phyloP scores from a whole-genome alignment of 2,113 vertebrate species.

The Caracal caracal region DNA sequence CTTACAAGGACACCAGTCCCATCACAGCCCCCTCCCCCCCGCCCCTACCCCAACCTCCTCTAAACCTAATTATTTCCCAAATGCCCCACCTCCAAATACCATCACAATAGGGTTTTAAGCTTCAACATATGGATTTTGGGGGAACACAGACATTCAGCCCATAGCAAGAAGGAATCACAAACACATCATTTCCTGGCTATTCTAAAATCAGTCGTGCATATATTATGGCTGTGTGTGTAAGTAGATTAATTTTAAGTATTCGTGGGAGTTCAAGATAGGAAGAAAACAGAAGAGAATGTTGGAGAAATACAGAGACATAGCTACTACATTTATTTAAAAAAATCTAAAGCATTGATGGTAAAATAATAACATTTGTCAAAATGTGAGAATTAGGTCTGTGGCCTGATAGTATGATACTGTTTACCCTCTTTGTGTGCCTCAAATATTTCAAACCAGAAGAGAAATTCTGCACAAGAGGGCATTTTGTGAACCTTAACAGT shows the following conservation, averaged over 20 bases:
- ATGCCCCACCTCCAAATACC: no score
- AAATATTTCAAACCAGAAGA: background rate
- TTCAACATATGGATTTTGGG: rapidly evolving
- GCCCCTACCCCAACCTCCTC: background rate
- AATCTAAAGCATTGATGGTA: background rate
- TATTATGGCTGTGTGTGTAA: background rate
- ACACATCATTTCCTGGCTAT: background rate
- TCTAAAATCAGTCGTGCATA: background rate
- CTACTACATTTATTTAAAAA: background rate
- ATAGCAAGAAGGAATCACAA: background rate
- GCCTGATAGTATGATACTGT: background rate
- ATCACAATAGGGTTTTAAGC: background rate
- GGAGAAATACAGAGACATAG: background rate
- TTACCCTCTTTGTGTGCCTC: background rate
- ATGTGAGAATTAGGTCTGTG: rapidly evolving
- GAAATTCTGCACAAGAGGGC: background rate
- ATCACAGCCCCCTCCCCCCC: no score
- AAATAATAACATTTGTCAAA: background rate
- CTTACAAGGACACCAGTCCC: background rate
- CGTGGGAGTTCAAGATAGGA: background rate
- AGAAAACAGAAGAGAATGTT: background rate
- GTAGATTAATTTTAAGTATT: background rate
- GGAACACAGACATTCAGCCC: background rate
- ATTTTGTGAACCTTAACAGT: rapidly evolving
- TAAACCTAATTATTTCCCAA: background rate